Evolutionary conservation across 1,140 invertebrate genomes (phyloP), one percentile per base, ranked within the genome.

Genomic region (Geopemphigus sp.): DNA sequence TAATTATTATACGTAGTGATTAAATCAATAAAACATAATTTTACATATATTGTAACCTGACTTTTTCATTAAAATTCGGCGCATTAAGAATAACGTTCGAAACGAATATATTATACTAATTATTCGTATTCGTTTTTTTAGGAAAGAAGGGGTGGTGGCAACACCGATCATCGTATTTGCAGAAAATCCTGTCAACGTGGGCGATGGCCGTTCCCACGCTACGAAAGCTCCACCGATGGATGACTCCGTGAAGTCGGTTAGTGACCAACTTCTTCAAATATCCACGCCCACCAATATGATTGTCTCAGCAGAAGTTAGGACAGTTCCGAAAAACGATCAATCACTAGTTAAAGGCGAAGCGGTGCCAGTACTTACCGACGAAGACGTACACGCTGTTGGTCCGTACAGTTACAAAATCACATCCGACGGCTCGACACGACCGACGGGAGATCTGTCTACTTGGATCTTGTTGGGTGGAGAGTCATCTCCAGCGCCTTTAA

Each of bases 401-500:
- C 80, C 82, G 8, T 82, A 81, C 39, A 61, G 80, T 54, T 83
- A 83, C 84, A 70, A 86, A 86, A 85, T 85, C 85, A 81, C 84
- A 83, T 82, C 83, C 84, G n/a, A 70, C 26, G 56, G 32, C n/a
- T 50, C 81, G 47, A 83, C 85, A 80, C 84, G 83, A 68, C 82
- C 83, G 47, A 76, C 24, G 83, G 84, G 56, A 84, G 85, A 80
- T 83, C 83, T 82, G 39, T 85, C 81, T 82, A 84, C 82, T 83
- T 93, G 92, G 92, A 90, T 92, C 82, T 85, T 92, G n/a, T 83
- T 93, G 29, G 92, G 90, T 84, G 87, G 88, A 5, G 87, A 88
- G 29, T 80, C 83, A 11, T 80, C 83, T n/a, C 82, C 84, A 0
- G 85, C 87, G 0, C 86, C 86, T 1, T 87, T 63, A n/a, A 78